Evolutionary conservation across 2,797 vertebrate genomes (phyloP), one percentile per base, ranked within the genome.

Genomic region (Borostomias antarcticus): DNA sequence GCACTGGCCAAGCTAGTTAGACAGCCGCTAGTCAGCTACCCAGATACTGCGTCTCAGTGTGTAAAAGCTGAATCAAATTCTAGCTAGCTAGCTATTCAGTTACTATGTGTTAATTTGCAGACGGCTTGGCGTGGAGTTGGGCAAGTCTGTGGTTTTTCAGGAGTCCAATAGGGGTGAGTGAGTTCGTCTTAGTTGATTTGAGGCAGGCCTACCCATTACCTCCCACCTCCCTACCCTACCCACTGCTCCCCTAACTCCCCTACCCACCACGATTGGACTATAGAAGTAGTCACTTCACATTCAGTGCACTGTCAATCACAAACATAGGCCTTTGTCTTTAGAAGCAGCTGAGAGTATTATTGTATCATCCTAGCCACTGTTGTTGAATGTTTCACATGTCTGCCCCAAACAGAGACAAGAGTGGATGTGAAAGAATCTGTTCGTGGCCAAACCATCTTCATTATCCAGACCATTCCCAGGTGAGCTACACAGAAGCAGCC

Each of bases 381-480:
- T n/a, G n/a, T n/a, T n/a, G n/a, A 45, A 45, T 2, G 3, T 5
- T 45, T 15, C n/a, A 45, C 50, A 33, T n/a, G 40, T 17, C n/a
- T 57, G 2, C 56, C 0, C 21, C 1, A 37, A 47, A 61, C 64
- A 98, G 98, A 99, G 89, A 99, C 97, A 6, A 93, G 97, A 92
- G 97, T 99, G 65, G 96, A 98, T 85, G 97, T 99, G 40, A 96
- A 99, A 80, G 97, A 99, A 71, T 99, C 97, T 0, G 98, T 99
- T 40, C 94, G 97, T 58, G 98, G 98, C 32, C 97, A 99, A 80
- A 97, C 97, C 33, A 94, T 99, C 79, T 99, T 99, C 88, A 99
- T 99, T 75, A 99, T 99, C 69, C 98, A 99, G 85, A 99, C 97
- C 9, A 98, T 98, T 78, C 97, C 97, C 69, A 94, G 96, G 98